A percentile compares a stretch with the other conserved stretches of the same genome.
phyloP scores from a whole-genome alignment of 2,797 vertebrate genomes.

The Oophaga sylvatica region DNA sequence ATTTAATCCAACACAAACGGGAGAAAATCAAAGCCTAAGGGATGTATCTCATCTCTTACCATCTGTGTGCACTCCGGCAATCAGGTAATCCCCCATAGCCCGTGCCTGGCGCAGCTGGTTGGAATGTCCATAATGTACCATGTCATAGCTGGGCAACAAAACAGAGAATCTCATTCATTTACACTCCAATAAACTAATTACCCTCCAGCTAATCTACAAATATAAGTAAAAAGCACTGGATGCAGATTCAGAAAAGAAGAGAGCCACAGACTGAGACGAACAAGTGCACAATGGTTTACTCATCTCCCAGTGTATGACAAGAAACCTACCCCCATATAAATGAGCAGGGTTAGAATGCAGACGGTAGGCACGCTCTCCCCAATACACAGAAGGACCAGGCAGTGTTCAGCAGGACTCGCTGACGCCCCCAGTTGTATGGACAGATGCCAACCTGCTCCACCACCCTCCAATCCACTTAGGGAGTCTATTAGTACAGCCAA shows the following conservation, averaged over 20 bases:
- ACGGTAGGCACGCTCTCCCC: neutral
- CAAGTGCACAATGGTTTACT: neutral
- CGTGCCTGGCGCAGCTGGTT: conserved; percentile 95
- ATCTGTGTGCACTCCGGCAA: conserved; percentile 95
- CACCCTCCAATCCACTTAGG: neutral
- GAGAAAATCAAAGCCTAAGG: too few species aligned
- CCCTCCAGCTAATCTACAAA: neutral
- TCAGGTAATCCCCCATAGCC: conserved; percentile 92
- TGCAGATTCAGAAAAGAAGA: neutral
- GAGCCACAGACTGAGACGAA: too few species aligned
- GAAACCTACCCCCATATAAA: too few species aligned
- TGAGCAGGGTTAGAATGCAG: too few species aligned
- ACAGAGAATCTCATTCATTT: conserved; percentile 16
- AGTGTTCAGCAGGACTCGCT: neutral
- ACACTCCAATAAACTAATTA: neutral
- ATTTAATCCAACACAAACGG: too few species aligned
- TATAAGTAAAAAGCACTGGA: neutral
- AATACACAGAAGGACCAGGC: neutral
- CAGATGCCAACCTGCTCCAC: neutral
- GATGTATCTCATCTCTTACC: conserved; percentile 74
- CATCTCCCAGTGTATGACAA: too few species aligned
- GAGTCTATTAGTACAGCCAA: too few species aligned
- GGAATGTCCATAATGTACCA: conserved; percentile 96
- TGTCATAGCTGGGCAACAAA: conserved; percentile 85
- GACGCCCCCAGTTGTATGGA: neutral